A percentile compares a stretch with the other conserved stretches of the same genome.
Conservation (phyloP, 2,113 vertebrate species). For the Phyllopteryx taeniolatus region DNA sequence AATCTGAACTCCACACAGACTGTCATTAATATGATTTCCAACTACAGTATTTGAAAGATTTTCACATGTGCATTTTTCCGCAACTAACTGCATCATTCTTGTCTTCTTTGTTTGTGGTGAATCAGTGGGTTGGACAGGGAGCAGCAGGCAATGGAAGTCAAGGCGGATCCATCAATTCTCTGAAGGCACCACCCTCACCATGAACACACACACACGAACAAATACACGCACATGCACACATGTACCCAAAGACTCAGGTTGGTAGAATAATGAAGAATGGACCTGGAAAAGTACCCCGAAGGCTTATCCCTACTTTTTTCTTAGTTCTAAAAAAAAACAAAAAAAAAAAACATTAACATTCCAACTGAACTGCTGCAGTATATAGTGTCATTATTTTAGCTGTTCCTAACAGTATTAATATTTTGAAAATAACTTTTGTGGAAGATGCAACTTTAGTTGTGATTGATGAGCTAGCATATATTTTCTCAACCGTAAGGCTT, state of each 20-base stretch:
- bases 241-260: constrained; percentile 8
- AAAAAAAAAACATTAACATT: constrained; percentile 46
- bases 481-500: constrained; percentile 11
- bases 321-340: constrained; percentile 46
- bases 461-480: constrained; percentile 13
- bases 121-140: constrained; percentile 61
- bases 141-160: constrained; percentile 59
- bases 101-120: constrained; percentile 16
- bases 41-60: neutral
- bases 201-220: constrained; percentile 32
- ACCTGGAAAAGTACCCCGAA: constrained; percentile 10
- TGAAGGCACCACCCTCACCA: constrained; percentile 69
- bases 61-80: neutral
- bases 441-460: constrained; percentile 25
- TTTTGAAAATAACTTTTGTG: constrained; percentile 8
- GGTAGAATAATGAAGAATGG: constrained; percentile 4
- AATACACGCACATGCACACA: neutral
- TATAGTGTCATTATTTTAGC: constrained; percentile 8
- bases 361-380: constrained; percentile 33
- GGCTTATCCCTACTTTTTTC: constrained; percentile 23
- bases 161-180: constrained; percentile 68
- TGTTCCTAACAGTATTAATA: constrained; percentile 35
- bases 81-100: neutral
- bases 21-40: neutral
- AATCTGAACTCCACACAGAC: neutral